A percentile compares a stretch with the other conserved stretches of the same genome.
phyloP scores from a whole-genome alignment of 2,113 vertebrate species.

The Syrmaticus mikado region DNA sequence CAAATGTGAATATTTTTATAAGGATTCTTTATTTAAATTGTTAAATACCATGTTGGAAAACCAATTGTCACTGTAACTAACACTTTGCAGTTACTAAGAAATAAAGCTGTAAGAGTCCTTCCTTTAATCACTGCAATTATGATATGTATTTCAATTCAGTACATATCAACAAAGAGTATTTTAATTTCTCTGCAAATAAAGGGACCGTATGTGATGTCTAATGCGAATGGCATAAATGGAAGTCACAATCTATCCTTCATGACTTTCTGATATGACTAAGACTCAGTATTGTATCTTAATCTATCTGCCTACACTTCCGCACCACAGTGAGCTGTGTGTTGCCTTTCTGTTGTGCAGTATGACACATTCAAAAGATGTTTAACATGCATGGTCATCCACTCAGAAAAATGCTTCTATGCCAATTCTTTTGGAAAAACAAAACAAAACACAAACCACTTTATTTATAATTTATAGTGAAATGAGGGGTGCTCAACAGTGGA shows the following conservation, averaged over 20 bases:
- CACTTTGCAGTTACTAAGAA: not conserved
- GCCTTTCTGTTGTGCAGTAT: not conserved
- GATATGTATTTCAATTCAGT: not conserved
- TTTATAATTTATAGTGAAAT: too few relatives aligned
- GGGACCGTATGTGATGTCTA: not conserved
- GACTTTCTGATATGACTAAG: not conserved
- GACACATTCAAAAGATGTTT: not conserved
- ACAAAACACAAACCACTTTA: too few relatives aligned
- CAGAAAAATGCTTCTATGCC: not conserved
- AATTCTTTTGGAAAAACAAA: too few relatives aligned
- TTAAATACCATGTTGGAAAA: not conserved
- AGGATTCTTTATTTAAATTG: not conserved
- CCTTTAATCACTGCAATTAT: not conserved
- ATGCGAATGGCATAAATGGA: not conserved
- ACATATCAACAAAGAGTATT: not conserved
- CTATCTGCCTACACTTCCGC: not conserved
- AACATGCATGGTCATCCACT: not conserved
- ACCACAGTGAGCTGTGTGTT: not conserved
- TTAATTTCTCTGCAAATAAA: not conserved
- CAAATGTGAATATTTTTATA: not conserved
- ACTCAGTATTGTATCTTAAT: accelerated
- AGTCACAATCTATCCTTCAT: not conserved
- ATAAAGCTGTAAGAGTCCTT: not conserved
- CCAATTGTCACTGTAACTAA: not conserved
- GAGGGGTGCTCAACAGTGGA: too few relatives aligned